A percentile compares a stretch with the other conserved stretches of the same genome.
phyloP scores from a whole-genome alignment of 2,888 invertebrate species.

The Dolomedes plantarius region DNA sequence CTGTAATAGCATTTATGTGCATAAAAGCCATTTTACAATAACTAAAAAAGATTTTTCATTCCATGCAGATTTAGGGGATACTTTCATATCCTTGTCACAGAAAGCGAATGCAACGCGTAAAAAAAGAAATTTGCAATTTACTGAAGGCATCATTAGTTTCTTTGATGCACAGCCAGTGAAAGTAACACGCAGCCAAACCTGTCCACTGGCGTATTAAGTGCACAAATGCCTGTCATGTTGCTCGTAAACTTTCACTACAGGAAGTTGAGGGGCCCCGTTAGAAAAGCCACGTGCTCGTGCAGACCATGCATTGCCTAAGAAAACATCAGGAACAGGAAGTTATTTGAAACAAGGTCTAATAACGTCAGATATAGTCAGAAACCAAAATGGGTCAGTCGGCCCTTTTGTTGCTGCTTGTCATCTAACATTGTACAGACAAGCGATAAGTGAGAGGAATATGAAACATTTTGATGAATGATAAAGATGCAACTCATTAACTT shows the following conservation, averaged over 20 bases:
- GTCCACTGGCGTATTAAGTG: not conserved
- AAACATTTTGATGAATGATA: not conserved
- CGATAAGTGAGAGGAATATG: not conserved
- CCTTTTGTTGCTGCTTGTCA: constrained; percentile 35
- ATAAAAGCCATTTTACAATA: too few species aligned
- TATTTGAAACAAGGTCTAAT: constrained; percentile 27
- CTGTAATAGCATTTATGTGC: too few species aligned
- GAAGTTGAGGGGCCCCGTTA: constrained; percentile 34
- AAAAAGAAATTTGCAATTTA: too few species aligned
- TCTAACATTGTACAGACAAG: not conserved
- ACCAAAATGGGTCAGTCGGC: constrained; percentile 33
- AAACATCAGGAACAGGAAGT: constrained; percentile 55
- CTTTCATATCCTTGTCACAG: too few species aligned
- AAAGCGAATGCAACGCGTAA: too few species aligned
- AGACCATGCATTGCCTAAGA: constrained; percentile 12
- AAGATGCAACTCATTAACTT: not conserved
- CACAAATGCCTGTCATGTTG: not conserved
- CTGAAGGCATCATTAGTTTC: not conserved
- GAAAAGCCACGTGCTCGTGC: constrained; percentile 10
- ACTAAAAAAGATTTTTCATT: too few species aligned
- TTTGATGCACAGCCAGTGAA: not conserved
- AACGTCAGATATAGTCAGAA: constrained; percentile 23
- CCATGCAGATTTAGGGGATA: too few species aligned
- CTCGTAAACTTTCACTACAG: constrained; percentile 35
- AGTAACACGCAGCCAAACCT: not conserved